These are phyloP conservation scores for Phoeniculus purpureus DNA, from an alignment of 2,797 vertebrate species.

Conservation along the genomic window DNA sequence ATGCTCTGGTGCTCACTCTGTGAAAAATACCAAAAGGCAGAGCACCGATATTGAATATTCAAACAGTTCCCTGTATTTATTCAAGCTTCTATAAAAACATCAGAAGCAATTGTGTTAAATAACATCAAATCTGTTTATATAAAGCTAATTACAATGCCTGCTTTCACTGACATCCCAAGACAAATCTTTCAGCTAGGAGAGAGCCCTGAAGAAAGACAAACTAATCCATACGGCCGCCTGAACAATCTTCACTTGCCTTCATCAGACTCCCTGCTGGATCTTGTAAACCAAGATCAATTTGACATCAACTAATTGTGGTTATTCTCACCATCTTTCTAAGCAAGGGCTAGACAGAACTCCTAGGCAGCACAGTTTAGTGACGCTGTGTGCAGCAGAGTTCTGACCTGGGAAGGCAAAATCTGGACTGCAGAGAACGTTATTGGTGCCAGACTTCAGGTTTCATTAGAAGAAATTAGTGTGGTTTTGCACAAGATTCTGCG, in stretches of 20 bases:
- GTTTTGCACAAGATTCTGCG: neutral
- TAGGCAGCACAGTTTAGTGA: neutral
- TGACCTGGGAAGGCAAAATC: neutral
- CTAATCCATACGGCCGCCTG: constrained; percentile 23
- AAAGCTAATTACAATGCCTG: constrained; percentile 20
- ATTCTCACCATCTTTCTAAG: constrained; percentile 41
- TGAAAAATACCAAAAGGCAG: neutral
- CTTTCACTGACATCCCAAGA: constrained; percentile 18
- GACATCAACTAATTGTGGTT: constrained; percentile 59
- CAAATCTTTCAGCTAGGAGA: neutral
- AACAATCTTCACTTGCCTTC: constrained; percentile 40
- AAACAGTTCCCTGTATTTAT: neutral
- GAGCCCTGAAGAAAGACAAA: constrained; percentile 6
- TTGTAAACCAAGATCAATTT: constrained; percentile 57
- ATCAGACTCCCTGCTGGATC: constrained; percentile 28
- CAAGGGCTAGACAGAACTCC: neutral
- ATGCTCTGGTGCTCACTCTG: rapidly evolving
- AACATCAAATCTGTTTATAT: neutral
- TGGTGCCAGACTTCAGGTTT: neutral
- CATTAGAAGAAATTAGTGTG: constrained; percentile 6
- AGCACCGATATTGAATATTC: neutral
- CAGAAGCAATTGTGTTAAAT: neutral
- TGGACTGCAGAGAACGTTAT: neutral
- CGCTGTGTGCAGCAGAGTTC: rapidly evolving
- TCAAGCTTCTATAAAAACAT: neutral